These are phyloP conservation scores for Panzeria rudis DNA, from an alignment of 2,888 invertebrate species.

Conservation along the genomic window DNA sequence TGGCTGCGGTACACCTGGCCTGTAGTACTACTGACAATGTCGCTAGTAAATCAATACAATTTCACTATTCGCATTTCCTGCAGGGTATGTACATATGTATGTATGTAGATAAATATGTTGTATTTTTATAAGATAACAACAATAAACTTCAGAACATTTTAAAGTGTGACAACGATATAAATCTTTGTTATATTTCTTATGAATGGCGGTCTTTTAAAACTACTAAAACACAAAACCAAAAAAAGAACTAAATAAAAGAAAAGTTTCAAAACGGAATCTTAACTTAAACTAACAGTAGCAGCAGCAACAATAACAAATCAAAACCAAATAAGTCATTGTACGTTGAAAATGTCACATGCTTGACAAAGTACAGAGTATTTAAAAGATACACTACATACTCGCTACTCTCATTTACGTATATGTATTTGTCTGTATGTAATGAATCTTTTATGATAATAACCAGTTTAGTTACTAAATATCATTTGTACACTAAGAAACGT, in stretches of 20 bases:
- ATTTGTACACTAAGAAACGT: conserved; percentile 36
- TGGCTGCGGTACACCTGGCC: no score
- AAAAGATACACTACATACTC: conserved; percentile 9
- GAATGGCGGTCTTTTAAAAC: conserved; percentile 70
- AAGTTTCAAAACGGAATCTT: conserved; percentile 64
- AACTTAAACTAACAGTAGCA: conserved; percentile 24
- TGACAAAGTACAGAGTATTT: conserved; percentile 56
- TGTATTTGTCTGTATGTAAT: background rate
- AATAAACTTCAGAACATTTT: conserved; percentile 63
- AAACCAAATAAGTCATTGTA: conserved; percentile 68
- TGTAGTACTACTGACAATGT: no score
- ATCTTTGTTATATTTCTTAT: conserved; percentile 71
- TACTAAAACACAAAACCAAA: conserved; percentile 18
- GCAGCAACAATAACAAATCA: conserved; percentile 20
- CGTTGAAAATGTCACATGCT: conserved; percentile 71
- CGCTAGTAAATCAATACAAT: no score
- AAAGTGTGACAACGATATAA: conserved; percentile 70
- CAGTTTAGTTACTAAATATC: conserved; percentile 41
- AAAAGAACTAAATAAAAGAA: conserved; percentile 24
- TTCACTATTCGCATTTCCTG: no score
- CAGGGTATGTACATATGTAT: no score
- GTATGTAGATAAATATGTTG: background rate
- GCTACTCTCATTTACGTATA: background rate
- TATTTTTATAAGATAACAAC: conserved; percentile 7
- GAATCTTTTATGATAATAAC: conserved; percentile 35